Base-by-base conservation (phyloP, 2,113 vertebrate species). In the Phodopus roborovskii region DNA sequence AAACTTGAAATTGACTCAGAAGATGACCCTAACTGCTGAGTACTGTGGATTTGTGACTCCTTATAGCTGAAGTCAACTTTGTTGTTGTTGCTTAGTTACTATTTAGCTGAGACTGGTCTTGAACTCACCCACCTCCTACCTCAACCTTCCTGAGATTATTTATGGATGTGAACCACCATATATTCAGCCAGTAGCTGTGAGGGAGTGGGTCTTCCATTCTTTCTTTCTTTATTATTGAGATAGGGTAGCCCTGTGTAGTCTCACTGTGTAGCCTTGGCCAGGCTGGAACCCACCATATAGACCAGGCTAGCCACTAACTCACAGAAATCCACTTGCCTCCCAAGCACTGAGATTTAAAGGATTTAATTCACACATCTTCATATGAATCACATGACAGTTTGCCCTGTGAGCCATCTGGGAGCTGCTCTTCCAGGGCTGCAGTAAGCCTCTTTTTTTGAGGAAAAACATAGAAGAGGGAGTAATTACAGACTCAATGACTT, bases 1-100 rank as follows among this genome's bases (percentile, higher is more conserved):
- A 93, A 96, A 92, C 39, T 45, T 74, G 7, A 91, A 90, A 19
- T 42, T 88, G n/a, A 75, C 15, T 53, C 56, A 73, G 33, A 78
- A 82, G 60, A n/a, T n/a, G n/a, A 86, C 68, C 53, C 12, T 19
- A 75, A 89, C 42, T 88, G 20, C 78, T 88, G n/a, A 60, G 58
- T 5, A 77, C 28, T 71, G 53, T 82, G 16, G 20, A 28, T 56
- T 48, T 64, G 68, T 22, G 45, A n/a, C 22, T 60, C 36, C 56
- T 56, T 70, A 45, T 36, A 75, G 42, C 30, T 81, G 11, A n/a
- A 28, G 1, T 88, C 19, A 7, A 13, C 19, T 66, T 60, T 39
- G 79, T 13, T 66, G 17, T 26, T 82, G 53, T 20, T 66, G 26
- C 26, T 19, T 64, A 30, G n/a, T 36, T 68, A 45, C 42, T 50